Percentiles rank a stretch among this genome's conserved stretches.
Conservation (phyloP, 2,888 invertebrate species). For the Lucinisca nassula region DNA sequence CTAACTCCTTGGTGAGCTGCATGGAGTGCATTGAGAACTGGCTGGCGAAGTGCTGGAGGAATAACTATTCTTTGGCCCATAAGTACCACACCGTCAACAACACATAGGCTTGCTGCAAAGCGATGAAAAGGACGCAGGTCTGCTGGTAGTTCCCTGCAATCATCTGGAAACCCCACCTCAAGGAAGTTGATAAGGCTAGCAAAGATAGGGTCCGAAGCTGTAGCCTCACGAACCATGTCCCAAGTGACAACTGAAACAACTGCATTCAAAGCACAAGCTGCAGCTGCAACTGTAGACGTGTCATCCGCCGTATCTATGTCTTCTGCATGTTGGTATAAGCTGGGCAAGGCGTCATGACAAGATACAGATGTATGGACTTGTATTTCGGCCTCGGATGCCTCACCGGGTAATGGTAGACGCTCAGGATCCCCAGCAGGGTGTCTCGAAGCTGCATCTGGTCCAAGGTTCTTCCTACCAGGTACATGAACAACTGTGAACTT, state of each 20-base stretch:
- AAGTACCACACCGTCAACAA: conserved; percentile 63
- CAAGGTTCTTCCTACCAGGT: conserved; percentile 49
- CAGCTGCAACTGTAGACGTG: conserved; percentile 42
- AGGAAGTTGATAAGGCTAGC: conserved; percentile 11
- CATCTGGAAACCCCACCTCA: conserved; percentile 43
- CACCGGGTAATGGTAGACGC: conserved; percentile 39
- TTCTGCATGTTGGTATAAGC: background rate
- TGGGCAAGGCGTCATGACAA: background rate
- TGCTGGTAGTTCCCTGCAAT: conserved; percentile 33
- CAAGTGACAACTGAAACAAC: conserved; percentile 40
- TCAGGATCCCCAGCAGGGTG: conserved; percentile 40
- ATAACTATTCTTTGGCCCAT: conserved; percentile 54
- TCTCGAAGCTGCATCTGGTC: conserved; percentile 53
- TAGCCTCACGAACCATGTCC: conserved; percentile 56
- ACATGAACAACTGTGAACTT: conserved; percentile 53
- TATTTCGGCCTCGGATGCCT: background rate
- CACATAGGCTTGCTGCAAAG: conserved; percentile 37
- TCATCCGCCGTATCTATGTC: conserved; percentile 27
- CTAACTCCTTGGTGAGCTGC: conserved; percentile 62
- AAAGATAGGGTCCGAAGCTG: conserved; percentile 41
- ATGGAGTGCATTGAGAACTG: conserved; percentile 56
- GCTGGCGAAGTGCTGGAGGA: conserved; percentile 35
- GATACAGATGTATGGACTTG: background rate
- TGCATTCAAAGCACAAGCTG: conserved; percentile 33
- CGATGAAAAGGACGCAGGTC: conserved; percentile 42